phyloP scores from a whole-genome alignment of 1,140 invertebrate species.

The Diorhabda elongata region DNA sequence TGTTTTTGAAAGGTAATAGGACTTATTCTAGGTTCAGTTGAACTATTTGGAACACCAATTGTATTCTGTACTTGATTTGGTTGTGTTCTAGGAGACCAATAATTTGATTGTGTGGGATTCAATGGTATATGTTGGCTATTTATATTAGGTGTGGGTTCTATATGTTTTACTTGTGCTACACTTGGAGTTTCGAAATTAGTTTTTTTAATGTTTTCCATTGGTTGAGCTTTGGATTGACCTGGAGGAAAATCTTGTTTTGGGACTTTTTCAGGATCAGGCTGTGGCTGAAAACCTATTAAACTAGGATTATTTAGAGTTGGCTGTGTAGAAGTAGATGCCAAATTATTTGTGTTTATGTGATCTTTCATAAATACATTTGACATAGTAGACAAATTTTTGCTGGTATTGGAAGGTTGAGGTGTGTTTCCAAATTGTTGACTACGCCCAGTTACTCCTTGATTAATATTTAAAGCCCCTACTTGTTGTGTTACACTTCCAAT shows the following conservation, averaged over 20 bases:
- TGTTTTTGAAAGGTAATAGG: constrained; percentile 24
- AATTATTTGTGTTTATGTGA: neutral
- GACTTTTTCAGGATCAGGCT: neutral
- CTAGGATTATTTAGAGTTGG: neutral
- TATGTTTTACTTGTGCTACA: neutral
- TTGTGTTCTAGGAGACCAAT: constrained; percentile 19
- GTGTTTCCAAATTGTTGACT: constrained; percentile 22
- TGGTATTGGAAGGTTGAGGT: constrained; percentile 8
- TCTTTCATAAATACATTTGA: too few relatives aligned
- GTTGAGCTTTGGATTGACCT: neutral
- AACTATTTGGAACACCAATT: neutral
- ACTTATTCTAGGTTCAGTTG: constrained; percentile 17
- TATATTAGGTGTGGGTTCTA: neutral
- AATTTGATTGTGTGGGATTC: constrained; percentile 9
- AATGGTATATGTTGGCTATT: neutral
- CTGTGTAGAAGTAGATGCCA: neutral
- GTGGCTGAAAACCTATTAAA: neutral
- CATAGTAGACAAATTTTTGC: too few relatives aligned
- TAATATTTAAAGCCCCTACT: constrained; percentile 33
- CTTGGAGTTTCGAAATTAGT: neutral
- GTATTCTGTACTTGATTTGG: constrained; percentile 1
- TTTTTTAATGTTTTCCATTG: neutral
- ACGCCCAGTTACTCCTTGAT: constrained; percentile 15
- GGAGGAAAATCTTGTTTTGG: neutral
- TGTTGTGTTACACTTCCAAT: constrained; percentile 28